Evolutionary conservation across 2,888 invertebrate species (phyloP), one percentile per base, ranked within the genome.

Genomic region (Dynastes grantii): DNA sequence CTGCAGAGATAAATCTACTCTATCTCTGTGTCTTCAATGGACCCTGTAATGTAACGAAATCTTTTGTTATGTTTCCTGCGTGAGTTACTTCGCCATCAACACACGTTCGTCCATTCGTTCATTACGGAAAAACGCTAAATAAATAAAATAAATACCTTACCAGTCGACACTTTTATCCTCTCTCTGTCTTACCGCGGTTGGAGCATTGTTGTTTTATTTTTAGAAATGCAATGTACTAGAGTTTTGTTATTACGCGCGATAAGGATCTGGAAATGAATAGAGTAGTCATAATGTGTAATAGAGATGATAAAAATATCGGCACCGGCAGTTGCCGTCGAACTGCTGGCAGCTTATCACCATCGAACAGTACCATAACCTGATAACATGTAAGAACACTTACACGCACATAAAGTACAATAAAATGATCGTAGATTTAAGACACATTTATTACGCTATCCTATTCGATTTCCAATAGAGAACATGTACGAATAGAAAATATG

Each of bases 221-320:
- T 77, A 77, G 77, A 77, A 61, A 61, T 77, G 77, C 68, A 77
- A 68, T 61, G 77, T 58, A 53, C 68, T 64, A 29, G 45, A 61
- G 71, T 78, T 79, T 79, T 79, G 73, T 80, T 80, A 68, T 76
- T 71, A 71, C 45, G 51, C 58, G 80, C 68, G 81, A 80, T 80
- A 78, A 65, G 75, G 68, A 75, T 73, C 79, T 75, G 77, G 81
- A 83, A 75, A 81, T 83, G 83, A 83, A 83, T 82, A 80, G 77
- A 81, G 80, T 82, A 81, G 82, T 81, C 82, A 82, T 81, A 81
- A 81, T 81, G 81, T 83, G 83, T 80, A 83, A 83, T 79, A 71
- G 81, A 83, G 83, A 82, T 78, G 83, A 83, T 83, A 83, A 82
- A 80, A 71, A 80, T 79, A 81, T 80, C 79, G 80, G 80, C 79